Percentiles rank a stretch among this genome's conserved stretches.
phyloP scores from a whole-genome alignment of 2,113 vertebrate species.

The Colinus virginianus region DNA sequence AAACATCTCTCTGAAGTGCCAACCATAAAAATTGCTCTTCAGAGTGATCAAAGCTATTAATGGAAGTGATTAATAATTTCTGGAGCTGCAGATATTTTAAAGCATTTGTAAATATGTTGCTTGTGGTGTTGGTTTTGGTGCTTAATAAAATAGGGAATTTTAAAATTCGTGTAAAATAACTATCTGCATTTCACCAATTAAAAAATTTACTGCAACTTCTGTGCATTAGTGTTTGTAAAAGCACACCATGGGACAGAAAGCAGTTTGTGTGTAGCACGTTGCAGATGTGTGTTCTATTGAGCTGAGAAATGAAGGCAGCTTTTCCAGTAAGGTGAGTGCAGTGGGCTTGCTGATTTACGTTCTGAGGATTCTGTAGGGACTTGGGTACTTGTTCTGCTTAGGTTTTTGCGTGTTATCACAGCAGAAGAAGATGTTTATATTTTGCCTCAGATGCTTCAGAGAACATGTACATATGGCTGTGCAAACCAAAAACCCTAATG shows the following conservation, averaged over 20 bases:
- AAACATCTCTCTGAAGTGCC: neutral
- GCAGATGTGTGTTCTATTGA: neutral
- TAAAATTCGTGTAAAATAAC: neutral
- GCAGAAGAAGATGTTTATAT: neutral
- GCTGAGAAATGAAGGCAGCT: neutral
- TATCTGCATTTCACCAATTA: neutral
- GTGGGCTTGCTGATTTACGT: neutral
- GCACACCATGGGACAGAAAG: neutral
- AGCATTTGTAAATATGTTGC: neutral
- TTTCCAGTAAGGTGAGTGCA: neutral
- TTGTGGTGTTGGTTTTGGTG: neutral
- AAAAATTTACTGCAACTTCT: neutral
- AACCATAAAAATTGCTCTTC: neutral
- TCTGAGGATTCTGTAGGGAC: neutral
- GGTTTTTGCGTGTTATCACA: neutral
- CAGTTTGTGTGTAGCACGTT: neutral
- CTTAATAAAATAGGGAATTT: neutral
- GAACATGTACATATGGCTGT: neutral
- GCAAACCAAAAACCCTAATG: neutral
- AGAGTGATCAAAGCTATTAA: neutral
- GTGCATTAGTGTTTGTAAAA: neutral
- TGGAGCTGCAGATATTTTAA: slow-evolving; percentile 4
- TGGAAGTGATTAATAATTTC: neutral
- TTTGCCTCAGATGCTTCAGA: neutral
- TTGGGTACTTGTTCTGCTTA: neutral